phyloP scores from a whole-genome alignment of 2,888 invertebrate species.

The Cataglyphis altisquamis region DNA sequence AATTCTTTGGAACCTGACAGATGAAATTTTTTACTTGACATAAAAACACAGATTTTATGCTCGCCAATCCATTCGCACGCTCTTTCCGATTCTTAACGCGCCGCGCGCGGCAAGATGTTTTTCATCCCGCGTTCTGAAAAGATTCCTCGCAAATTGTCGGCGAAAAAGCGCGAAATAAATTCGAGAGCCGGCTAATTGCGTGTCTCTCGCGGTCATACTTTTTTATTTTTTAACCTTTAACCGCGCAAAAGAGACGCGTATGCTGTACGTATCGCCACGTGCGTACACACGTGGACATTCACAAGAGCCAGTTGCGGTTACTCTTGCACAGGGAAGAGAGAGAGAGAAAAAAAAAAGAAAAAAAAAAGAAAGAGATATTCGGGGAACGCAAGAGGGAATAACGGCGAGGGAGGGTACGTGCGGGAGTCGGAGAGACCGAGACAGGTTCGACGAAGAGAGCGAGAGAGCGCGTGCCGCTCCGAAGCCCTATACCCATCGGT shows the following conservation, averaged over 20 bases:
- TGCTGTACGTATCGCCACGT: conserved; percentile 65
- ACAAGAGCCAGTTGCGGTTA: background rate
- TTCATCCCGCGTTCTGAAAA: background rate
- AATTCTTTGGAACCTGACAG: background rate
- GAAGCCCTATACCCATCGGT: conserved; percentile 81
- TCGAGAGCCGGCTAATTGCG: conserved; percentile 38
- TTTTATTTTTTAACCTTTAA: background rate
- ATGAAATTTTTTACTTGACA: background rate
- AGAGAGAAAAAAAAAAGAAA: background rate
- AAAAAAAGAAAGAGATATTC: conserved; percentile 32
- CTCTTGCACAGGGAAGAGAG: background rate
- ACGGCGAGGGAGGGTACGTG: conserved; percentile 7
- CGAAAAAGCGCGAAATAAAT: conserved; percentile 25
- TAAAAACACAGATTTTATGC: conserved; percentile 34
- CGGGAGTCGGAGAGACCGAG: conserved; percentile 45
- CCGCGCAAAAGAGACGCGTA: background rate
- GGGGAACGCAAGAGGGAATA: conserved; percentile 34
- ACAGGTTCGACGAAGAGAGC: conserved; percentile 53
- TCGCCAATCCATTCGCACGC: background rate
- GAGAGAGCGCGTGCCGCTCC: conserved; percentile 64
- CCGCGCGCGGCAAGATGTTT: background rate
- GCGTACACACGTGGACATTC: conserved; percentile 71
- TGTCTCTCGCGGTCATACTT: conserved; percentile 1
- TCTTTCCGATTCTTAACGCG: conserved; percentile 1
- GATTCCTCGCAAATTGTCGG: conserved; percentile 28